These are phyloP conservation scores for Illadopsis cleaveri DNA, from an alignment of 2,113 vertebrate genomes.

Conservation along the genomic window DNA sequence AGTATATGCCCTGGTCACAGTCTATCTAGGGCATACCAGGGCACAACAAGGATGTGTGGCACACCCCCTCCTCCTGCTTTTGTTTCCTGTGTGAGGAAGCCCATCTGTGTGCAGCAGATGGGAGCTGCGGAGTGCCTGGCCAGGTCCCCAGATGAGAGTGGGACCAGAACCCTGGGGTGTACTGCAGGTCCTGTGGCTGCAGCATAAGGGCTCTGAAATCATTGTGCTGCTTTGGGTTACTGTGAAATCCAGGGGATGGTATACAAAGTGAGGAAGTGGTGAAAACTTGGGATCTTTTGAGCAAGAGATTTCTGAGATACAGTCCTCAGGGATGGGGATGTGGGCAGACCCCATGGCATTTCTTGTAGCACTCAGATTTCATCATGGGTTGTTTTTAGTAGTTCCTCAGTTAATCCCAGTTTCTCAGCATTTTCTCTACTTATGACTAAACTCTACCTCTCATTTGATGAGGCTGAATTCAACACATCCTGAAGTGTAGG, in stretches of 20 bases:
- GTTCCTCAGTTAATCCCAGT: not conserved
- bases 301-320: not conserved
- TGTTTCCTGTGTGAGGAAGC: conserved; percentile 36
- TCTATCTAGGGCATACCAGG: conserved; percentile 35
- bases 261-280: not conserved
- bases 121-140: conserved; percentile 37
- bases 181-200: not conserved
- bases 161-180: not conserved
- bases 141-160: conserved; percentile 22
- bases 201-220: not conserved
- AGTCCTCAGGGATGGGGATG: not conserved
- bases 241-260: not conserved
- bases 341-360: not conserved
- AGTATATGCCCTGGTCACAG: not conserved
- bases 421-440: not conserved
- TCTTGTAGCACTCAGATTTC: not conserved
- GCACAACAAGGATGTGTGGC: not conserved
- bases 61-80: conserved; percentile 1
- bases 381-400: not conserved
- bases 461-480: not conserved
- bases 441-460: not conserved
- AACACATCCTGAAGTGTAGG: not conserved
- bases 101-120: conserved; percentile 61
- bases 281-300: not conserved
- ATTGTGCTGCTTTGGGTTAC: not conserved